phyloP scores from a whole-genome alignment of 1,140 invertebrate genomes.

The Papilio polytes region DNA sequence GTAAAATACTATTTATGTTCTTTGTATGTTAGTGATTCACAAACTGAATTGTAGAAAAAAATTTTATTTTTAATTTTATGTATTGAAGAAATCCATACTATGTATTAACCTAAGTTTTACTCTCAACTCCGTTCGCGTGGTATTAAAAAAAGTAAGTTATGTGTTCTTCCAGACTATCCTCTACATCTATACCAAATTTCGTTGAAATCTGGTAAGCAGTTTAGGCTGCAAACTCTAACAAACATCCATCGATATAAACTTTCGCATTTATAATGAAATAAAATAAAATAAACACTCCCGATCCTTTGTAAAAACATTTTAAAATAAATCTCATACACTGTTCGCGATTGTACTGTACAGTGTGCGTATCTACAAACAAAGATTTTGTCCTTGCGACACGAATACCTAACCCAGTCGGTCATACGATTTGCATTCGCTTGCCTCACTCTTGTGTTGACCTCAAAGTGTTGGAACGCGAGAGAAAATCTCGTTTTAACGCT shows the following conservation, averaged over 20 bases:
- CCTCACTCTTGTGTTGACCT: slow-evolving; percentile 46
- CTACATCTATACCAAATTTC: too few relatives aligned
- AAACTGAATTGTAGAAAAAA: neutral
- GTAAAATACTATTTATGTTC: neutral
- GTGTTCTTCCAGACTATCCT: too few relatives aligned
- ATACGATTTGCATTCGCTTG: slow-evolving; percentile 49
- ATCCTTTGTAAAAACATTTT: neutral
- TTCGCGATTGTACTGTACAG: neutral
- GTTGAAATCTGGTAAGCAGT: too few relatives aligned
- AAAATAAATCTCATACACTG: neutral
- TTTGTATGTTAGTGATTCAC: neutral
- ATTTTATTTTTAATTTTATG: neutral
- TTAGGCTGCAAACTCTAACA: too few relatives aligned
- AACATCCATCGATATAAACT: too few relatives aligned
- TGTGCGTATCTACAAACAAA: slow-evolving; percentile 33
- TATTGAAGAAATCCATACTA: too few relatives aligned
- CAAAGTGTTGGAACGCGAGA: slow-evolving; percentile 49
- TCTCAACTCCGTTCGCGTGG: too few relatives aligned
- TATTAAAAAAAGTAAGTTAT: too few relatives aligned
- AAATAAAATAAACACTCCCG: neutral
- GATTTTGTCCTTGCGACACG: slow-evolving; percentile 50
- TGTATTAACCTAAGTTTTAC: too few relatives aligned
- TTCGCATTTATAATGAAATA: too few relatives aligned
- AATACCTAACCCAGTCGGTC: slow-evolving; percentile 52
- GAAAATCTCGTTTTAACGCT: slow-evolving; percentile 51